Base-by-base conservation (phyloP, 2,888 invertebrate species). In the Ochlodes sylvanus region DNA sequence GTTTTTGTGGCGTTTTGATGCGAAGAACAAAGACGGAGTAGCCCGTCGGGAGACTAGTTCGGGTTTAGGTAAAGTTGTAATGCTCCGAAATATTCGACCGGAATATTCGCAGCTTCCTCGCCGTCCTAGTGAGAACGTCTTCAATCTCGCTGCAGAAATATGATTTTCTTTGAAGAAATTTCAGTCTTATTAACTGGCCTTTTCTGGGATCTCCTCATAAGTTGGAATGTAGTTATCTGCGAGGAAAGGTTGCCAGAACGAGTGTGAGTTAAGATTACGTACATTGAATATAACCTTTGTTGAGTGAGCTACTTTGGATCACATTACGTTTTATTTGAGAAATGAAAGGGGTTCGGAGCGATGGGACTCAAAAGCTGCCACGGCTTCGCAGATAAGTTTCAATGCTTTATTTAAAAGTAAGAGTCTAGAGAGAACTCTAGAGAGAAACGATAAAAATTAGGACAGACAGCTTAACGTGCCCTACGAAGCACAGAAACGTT, bases 1-100 rank as follows among this genome's bases (percentile, higher is more conserved):
- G 68, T 68, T 68, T 62, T 68, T 68, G 68, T 62, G 68, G 68
- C 56, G 56, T 62, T 56, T 62, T 68, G 62, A 57, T 68, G 47
- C 47, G 61, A 58, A 38, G 38, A 55, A 62, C 61, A 55, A 67
- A 62, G 61, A 67, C 47, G 61, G 67, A 67, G 38, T 38, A 38
- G 44, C 27, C 67, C 61, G 12, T 14, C 10, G 66, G 66, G 66
- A 67, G 44, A 38, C 32, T 60, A 61, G 67, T 67, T 61, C 19
- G 54, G 52, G 21, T 21, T 66, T 54, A 66, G 65, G 60, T 55
- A 61, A 67, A 67, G 67, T 67, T 67, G 60, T 60, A 54, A 66
- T 60, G 60, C 55, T 32, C 54, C 21, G 27, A 52, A 42, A 60
- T 66, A 66, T 66, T 61, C 52, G 52, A 52, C 19, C 44, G 32